These are phyloP conservation scores for Cyprinella venusta DNA, from an alignment of 2,797 vertebrate genomes.

Conservation along the genomic window DNA sequence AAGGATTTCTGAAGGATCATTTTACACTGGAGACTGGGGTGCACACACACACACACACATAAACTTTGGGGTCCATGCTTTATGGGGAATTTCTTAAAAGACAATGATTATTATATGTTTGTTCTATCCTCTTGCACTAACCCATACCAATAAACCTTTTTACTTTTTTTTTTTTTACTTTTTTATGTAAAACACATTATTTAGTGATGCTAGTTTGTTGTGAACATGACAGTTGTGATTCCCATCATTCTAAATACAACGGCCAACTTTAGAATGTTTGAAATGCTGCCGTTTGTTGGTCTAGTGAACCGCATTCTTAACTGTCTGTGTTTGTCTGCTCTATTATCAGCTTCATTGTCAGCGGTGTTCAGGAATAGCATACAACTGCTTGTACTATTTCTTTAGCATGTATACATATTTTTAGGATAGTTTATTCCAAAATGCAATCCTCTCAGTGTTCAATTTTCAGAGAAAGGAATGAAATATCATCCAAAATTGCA, in stretches of 20 bases:
- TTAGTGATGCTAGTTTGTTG: neutral
- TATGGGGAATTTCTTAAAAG: no score
- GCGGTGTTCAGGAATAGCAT: neutral
- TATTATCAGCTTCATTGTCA: conserved; percentile 15
- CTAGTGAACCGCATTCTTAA: neutral
- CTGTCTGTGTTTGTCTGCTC: neutral
- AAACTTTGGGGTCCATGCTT: no score
- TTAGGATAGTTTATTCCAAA: conserved; percentile 8
- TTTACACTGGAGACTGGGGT: no score
- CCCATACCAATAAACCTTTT: no score
- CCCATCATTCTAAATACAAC: neutral
- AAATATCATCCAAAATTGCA: neutral
- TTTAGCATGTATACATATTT: neutral
- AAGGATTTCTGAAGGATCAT: no score
- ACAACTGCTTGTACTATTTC: neutral
- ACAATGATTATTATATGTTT: no score
- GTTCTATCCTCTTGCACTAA: no score
- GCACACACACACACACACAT: no score
- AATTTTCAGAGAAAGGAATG: neutral
- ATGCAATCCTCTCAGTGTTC: neutral
- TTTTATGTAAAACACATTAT: no score
- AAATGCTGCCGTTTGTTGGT: neutral
- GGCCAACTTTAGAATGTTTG: neutral
- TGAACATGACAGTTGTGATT: conserved; percentile 8
- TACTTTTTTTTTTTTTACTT: no score